Percentiles rank a stretch among this genome's conserved stretches.
These are phyloP conservation scores for Gymnoscopelus braueri DNA, from an alignment of 2,797 vertebrate genomes.

Conservation along the genomic window DNA sequence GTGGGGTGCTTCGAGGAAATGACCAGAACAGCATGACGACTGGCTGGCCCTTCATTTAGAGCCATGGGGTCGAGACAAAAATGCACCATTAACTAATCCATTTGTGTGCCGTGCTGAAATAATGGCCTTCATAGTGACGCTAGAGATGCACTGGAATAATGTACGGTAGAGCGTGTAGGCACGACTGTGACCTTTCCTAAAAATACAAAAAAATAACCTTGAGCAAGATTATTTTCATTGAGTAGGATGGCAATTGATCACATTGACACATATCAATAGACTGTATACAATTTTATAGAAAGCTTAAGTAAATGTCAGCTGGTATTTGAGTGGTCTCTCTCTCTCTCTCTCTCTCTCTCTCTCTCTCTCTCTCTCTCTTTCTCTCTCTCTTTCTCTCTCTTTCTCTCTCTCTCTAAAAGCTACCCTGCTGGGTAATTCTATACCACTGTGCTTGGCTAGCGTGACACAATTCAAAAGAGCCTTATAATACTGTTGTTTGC, in stretches of 20 bases:
- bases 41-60: constrained; percentile 36
- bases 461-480: not conserved
- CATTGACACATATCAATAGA: not conserved
- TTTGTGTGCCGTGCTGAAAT: constrained; percentile 31
- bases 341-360: not conserved
- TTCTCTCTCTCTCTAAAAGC: not conserved
- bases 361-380: not conserved
- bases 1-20: constrained; percentile 39
- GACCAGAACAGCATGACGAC: constrained; percentile 38
- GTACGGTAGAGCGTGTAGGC: constrained; percentile 6
- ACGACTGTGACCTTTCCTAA: constrained; percentile 15
- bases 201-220: not conserved
- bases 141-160: constrained; percentile 18
- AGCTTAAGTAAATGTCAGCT: constrained; percentile 18
- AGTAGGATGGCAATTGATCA: constrained; percentile 24
- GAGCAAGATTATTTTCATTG: constrained; percentile 6
- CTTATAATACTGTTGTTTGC: constrained; percentile 11
- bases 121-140: constrained; percentile 26
- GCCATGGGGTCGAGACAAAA: constrained; percentile 32
- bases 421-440: not conserved
- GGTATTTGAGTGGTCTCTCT: not conserved
- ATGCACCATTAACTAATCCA: constrained; percentile 44
- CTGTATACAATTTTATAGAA: constrained; percentile 22
- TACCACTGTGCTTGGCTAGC: not conserved
- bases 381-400: not conserved